phyloP scores from a whole-genome alignment of 2,888 invertebrate genomes.

The Adelognathus sp. region DNA sequence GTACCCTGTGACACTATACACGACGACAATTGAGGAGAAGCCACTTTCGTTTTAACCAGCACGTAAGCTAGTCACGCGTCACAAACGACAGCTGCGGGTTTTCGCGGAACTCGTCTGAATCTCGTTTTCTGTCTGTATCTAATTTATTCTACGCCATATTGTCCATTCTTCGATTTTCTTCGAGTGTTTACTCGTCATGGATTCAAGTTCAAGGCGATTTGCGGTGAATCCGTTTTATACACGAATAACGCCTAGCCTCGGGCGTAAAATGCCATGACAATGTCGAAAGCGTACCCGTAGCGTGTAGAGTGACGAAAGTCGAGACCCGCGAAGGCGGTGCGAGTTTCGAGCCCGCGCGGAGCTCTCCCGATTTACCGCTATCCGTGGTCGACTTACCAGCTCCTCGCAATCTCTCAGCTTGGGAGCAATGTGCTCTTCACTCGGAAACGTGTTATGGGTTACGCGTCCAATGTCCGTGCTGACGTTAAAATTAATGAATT shows the following conservation, averaged over 20 bases:
- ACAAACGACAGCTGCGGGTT: constrained; percentile 40
- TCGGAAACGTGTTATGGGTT: constrained; percentile 41
- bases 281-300: constrained; percentile 3
- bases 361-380: constrained; percentile 75
- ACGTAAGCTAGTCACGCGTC: constrained; percentile 55
- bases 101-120: not conserved
- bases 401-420: constrained; percentile 57
- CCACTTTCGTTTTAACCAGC: constrained; percentile 65
- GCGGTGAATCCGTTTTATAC: not conserved
- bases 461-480: constrained; percentile 19
- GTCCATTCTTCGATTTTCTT: not conserved
- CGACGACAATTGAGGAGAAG: constrained; percentile 43
- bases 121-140: not conserved
- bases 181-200: not conserved
- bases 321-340: constrained; percentile 24
- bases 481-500: constrained; percentile 5
- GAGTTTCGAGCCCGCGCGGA: too few species aligned
- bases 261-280: not conserved
- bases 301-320: constrained; percentile 63
- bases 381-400: constrained; percentile 77
- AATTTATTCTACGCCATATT: not conserved
- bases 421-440: constrained; percentile 45
- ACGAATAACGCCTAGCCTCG: not conserved
- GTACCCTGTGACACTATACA: constrained; percentile 37
- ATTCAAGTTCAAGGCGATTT: not conserved